Base-by-base conservation (phyloP, 2,113 vertebrate genomes). In the Mus musculus region DNA sequence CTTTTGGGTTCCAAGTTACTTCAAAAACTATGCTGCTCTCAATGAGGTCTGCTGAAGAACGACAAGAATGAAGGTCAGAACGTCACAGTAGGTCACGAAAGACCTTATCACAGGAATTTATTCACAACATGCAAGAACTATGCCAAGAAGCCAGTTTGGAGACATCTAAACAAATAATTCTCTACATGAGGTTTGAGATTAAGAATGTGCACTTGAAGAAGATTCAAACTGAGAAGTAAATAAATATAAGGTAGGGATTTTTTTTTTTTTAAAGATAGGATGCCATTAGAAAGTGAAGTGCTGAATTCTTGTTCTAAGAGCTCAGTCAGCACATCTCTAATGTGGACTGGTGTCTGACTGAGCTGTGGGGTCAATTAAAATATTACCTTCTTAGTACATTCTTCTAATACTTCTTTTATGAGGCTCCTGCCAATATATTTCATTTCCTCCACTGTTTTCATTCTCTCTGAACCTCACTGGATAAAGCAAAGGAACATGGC, bases 81-180 rank as follows among this genome's bases (percentile, higher is more conserved):
- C 94, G 98, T 97, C 97, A 96, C 97, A 97, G 97, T 97, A 97
- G 97, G 98, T 95, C 96, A 96, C 0, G 87, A 96, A 97, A 97
- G 98, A 97, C 97, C 98, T 98, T 97, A 98, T 98, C 98, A 97
- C 95, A 97, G 97, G 97, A 97, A 98, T 98, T 97, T 97, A 97
- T 97, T 97, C 97, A 97, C 97, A 96, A 97, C 98, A 98, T 97
- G 98, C 97, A 97, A 97, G 96, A 97, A 97, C 91, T 97, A 97
- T 97, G 98, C 98, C 98, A 98, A 97, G 96, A 97, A 97, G 97
- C 95, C 97, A 97, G 96, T 97, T 96, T 97, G 95, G 97, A 98
- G 97, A 98, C 97, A 97, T 98, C 98, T 98, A 97, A 97, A 97
- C 97, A 97, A 97, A 98, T 96, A 98, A 97, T 94, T 97, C 98